phyloP scores from a whole-genome alignment of 2,113 vertebrate genomes.

The Zapus hudsonius region DNA sequence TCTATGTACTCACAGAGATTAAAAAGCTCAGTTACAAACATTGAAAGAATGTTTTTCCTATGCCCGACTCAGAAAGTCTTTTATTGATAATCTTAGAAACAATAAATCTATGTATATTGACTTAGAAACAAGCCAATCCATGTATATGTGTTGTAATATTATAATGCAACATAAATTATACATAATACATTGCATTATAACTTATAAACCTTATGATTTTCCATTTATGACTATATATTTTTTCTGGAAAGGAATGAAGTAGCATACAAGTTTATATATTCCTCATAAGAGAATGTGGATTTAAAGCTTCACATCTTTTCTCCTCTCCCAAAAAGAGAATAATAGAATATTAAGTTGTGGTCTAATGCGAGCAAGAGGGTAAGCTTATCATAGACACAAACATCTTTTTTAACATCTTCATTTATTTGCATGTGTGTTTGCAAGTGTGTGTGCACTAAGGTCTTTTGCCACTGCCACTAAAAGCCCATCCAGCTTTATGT shows the following conservation, averaged over 20 bases:
- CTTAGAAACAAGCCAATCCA: no score
- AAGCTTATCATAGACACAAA: neutral
- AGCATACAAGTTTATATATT: neutral
- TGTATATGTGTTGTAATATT: no score
- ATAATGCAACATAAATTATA: no score
- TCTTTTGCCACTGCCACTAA: neutral
- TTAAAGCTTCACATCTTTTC: neutral
- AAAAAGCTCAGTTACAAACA: neutral
- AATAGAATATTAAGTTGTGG: neutral
- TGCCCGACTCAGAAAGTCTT: slow-evolving; percentile 45
- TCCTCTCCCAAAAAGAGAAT: neutral
- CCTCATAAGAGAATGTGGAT: neutral
- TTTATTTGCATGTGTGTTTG: no score
- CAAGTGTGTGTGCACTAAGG: neutral
- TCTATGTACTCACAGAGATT: neutral
- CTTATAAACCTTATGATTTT: neutral
- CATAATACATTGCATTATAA: no score
- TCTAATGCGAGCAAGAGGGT: no score
- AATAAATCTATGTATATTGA: neutral
- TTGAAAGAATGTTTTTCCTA: slow-evolving; percentile 14
- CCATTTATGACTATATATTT: neutral
- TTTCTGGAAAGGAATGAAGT: neutral
- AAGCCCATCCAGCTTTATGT: neutral
- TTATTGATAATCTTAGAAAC: slow-evolving; percentile 43
- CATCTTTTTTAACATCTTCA: no score